Evolutionary conservation across 2,113 vertebrate species (phyloP), one percentile per base, ranked within the genome.

Genomic region (Dunckerocampus dactyliophorus): DNA sequence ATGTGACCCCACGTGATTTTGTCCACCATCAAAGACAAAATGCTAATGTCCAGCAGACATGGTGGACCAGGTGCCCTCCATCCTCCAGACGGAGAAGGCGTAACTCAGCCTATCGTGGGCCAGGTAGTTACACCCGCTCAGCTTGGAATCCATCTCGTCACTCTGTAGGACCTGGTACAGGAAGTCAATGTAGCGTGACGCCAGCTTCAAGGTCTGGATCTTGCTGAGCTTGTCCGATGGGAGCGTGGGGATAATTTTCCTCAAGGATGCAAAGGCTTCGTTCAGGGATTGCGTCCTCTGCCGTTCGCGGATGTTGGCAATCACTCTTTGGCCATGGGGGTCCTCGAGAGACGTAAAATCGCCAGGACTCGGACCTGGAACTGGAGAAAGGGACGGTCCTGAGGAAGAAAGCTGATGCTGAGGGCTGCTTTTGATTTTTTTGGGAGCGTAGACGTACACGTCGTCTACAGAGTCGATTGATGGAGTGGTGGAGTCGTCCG

Each of bases 141-240:
- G 74, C 84, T 93, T 95, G 64, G 89, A 76, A 70, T 94, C 93
- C 86, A 92, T 89, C 85, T 95, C 89, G 14, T 95, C 93, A 3
- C 90, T 94, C 84, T 94, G 92, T 77, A 96, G 90, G 53, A 96
- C 94, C 86, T 94, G 93, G 85, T 92, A 95, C 34, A 96, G 82
- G 82, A 96, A 96, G 81, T 96, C 93, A 31, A 96, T 95, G 89
- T 95, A 96, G 7, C 94, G 92, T 0, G 94, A 93, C 0, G 94
- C 94, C 85, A 95, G 10, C 66, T 95, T 95, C 2, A 95, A 91
- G 19, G 93, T 95, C 81, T 95, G 94, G 80, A 95, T 95, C 87
- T 95, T 95, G 88, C 94, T 95, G 22, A 95, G 90, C 80, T 95
- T 95, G 87, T 95, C 94, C 0, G 94, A 95, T 9, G 94, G 94